Evolutionary conservation across 2,797 vertebrate genomes (phyloP), one percentile per base, ranked within the genome.

Genomic region (Apogon hyalosoma): DNA sequence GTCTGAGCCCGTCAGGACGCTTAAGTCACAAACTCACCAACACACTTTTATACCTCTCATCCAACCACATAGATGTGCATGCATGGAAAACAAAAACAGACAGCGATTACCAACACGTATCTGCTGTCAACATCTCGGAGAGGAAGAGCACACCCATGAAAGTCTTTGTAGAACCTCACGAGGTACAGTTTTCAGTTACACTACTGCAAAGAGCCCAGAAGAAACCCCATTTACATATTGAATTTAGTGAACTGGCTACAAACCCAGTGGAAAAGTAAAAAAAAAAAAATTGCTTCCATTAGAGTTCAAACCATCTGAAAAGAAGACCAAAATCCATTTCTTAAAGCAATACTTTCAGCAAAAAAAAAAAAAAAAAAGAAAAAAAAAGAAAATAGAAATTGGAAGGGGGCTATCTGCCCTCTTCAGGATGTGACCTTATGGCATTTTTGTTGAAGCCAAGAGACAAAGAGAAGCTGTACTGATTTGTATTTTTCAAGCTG

Each of bases 321-420:
- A 84, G 70, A 90, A 88, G 87, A 90, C 87, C 90, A 92, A 93
- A 93, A 87, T 69, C 45, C 84, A 70, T 83, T 90, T 88, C 87
- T 87, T 84, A 92, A 89, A 95, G 94, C 94, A 95, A 95, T 95
- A 95, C 80, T 81, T 87, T 59, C 60, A 83, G 87, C 87, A 89
- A 92, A 90, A 92, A 90, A 80, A 47, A 11, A 36, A 12, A 16
- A 10, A 63, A 39, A 36, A 36, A 16, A 10, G 61, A 39, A 36
- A 36, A 18, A 7, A 36, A 79, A 51, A 2, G 9, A 51, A 70
- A n/a, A 43, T 39, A 38, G 10, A 39, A 54, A 42, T 61, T 7
- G 13, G 16, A 45, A n/a, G 73, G 52, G 48, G 13, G 45, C 15
- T 55, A 48, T 15, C 31, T 33, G 72, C 77, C 36, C 67, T 63